These are phyloP conservation scores for Meles meles DNA, from an alignment of 2,113 vertebrate genomes.

Conservation along the genomic window DNA sequence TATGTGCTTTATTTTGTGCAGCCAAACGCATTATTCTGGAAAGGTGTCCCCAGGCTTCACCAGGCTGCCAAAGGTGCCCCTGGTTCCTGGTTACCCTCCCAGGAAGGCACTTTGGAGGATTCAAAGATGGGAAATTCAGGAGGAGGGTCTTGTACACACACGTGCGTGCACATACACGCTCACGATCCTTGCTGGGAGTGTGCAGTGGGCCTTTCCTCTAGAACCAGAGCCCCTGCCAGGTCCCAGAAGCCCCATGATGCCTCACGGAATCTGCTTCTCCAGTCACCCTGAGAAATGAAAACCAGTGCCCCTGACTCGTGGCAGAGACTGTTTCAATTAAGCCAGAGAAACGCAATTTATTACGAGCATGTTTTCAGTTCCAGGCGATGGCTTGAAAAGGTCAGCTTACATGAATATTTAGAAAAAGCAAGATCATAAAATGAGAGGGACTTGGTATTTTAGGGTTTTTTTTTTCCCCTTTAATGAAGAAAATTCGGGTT, in stretches of 20 bases:
- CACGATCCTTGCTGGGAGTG: background rate
- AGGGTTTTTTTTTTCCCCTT: background rate
- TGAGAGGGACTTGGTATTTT: conserved; percentile 48
- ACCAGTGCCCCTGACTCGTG: background rate
- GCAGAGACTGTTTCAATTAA: conserved; percentile 48
- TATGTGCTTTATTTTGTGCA: background rate
- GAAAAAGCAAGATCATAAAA: conserved; percentile 59
- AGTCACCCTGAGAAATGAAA: background rate
- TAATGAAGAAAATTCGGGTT: conserved; percentile 35
- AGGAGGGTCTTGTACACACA: background rate
- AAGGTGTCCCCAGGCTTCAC: background rate
- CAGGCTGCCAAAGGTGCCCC: background rate
- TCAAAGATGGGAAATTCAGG: background rate
- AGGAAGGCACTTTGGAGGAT: background rate
- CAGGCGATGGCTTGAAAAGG: conserved; percentile 53
- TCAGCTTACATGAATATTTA: conserved; percentile 69
- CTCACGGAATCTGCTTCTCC: background rate
- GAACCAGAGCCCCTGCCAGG: background rate
- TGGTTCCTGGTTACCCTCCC: background rate
- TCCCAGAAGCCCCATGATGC: background rate
- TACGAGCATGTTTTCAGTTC: conserved; percentile 40
- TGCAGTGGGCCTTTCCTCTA: background rate
- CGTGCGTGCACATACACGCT: accelerated
- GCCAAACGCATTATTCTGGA: background rate
- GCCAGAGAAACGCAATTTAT: conserved; percentile 54